Base-by-base conservation (phyloP, 2,888 invertebrate species). In the Balanococcus diminutus region DNA sequence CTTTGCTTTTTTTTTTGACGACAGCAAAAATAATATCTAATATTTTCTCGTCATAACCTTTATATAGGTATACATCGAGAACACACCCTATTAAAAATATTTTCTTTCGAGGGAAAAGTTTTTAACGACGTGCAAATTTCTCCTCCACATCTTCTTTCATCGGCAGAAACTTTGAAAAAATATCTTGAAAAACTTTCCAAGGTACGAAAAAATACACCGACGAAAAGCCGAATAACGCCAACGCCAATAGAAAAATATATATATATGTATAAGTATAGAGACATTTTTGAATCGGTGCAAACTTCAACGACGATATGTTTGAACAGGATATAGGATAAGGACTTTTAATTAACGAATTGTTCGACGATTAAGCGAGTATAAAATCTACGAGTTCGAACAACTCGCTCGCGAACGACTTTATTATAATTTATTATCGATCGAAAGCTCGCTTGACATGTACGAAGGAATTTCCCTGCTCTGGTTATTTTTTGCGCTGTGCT, bases 361-460 rank as follows among this genome's bases (percentile, higher is more conserved):
- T 39, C 19, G 56, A 16, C 19, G 19, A 56, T 56, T 56, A 56
- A 56, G n/a, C n/a, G n/a, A n/a, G n/a, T n/a, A 56, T 56, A 8
- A 56, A 56, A 56, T 56, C 22, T 11, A 56, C 56, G 56, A 22
- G 46, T 56, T 72, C 8, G 61, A 83, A 83, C 83, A 19, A 83
- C 32, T 83, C 83, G 83, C 67, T 83, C 67, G 67, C 1, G 83
- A 83, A 83, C 67, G 83, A 61, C 32, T 61, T 61, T 46, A 28
- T 82, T 82, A 39, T 83, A 28, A 83, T 83, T 83, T 83, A 83
- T 83, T 83, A 83, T 83, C 67, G 83, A 83, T 83, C 83, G 42
- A 11, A 39, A n/a, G 81, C 14, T 46, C 42, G 51, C 51, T 51
- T 83, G 82, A 83, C 82, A 61, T 83, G 32, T 83, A 51, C 82